Base-by-base conservation (phyloP, 23 tunicate species). In the Oikopleura dioica region DNA sequence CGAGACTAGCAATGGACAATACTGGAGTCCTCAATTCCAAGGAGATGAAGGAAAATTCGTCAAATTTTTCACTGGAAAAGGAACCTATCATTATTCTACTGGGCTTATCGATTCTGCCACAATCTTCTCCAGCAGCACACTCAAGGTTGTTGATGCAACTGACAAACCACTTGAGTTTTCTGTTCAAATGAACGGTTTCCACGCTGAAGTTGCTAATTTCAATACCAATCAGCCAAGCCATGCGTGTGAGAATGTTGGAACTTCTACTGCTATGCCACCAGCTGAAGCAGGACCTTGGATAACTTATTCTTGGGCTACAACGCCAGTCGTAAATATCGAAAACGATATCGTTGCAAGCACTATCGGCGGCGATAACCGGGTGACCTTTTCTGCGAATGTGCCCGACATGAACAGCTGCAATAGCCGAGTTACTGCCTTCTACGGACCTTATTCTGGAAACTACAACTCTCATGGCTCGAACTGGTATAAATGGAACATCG, bases 291-390 rank as follows among this genome's bases (percentile, higher is more conserved):
- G 72, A 21, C 26, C 2, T 63, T 63, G 2, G 4, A 28, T 63
- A 24, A 63, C 72, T 12, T 63, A 63, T 63, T 63, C 72, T 16
- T 63, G 72, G 72, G 72, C 72, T 21, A 28, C 33, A 21, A 63
- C 72, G 26, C 72, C 72, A 63, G 72, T 63, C 2, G 2, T 63
- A 31, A 63, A 63, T 63, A 24, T 12, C 16, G 55, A 9, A 9
- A 44, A 44, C 21, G 9, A 44, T 44, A 63, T 12, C 33, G 26
- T 2, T 63, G 30, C 72, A 63, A 63, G 26, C 2, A 63, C 26
- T 63, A 31, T 12, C 29, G 55, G 55, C 55, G 16, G 16, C 16
- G 55, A 9, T 44, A 9, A 9, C 55, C 9, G 16, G 16, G 55
- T 9, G 16, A 44, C 9, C 55, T 9, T n/a, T n/a, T n/a, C n/a